Conservation (phyloP, 2,888 invertebrate genomes). For the Parnassius glacialis region DNA sequence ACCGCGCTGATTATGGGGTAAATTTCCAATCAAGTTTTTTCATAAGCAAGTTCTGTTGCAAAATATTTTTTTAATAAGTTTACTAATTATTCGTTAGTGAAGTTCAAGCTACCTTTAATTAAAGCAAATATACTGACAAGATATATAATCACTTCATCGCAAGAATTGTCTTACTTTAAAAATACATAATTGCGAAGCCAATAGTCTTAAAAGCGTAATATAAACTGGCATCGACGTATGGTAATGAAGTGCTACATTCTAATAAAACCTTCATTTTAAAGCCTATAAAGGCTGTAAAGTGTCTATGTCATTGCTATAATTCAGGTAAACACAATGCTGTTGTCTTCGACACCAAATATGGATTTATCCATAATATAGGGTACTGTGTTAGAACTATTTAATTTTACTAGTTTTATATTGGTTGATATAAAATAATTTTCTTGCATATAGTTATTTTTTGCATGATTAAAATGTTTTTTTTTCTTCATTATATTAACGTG, state of each 20-base stretch:
- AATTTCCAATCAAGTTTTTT: no score
- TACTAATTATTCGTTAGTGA: not conserved
- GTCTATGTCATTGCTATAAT: constrained; percentile 23
- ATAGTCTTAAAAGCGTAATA: constrained; percentile 25
- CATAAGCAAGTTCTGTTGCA: no score
- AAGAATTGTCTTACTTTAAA: constrained; percentile 5
- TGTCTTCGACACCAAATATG: constrained; percentile 15
- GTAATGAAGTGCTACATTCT: constrained; percentile 4
- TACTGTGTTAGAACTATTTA: not conserved
- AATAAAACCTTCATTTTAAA: constrained; percentile 28
- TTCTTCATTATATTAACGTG: no score
- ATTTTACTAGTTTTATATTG: not conserved
- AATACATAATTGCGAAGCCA: constrained; percentile 17
- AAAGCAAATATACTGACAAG: not conserved
- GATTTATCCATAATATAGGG: not conserved
- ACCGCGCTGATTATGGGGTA: no score
- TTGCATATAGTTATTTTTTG: no score
- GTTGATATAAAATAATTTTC: no score
- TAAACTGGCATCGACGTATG: constrained; percentile 10
- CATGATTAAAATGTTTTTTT: no score
- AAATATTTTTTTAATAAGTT: no score
- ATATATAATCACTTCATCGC: constrained; percentile 2
- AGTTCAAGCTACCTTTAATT: not conserved
- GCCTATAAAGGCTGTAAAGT: constrained; percentile 17
- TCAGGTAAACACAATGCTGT: constrained; percentile 23